Evolutionary conservation across 1,140 invertebrate genomes (phyloP).

Genomic region (Heliconius melpomene): DNA sequence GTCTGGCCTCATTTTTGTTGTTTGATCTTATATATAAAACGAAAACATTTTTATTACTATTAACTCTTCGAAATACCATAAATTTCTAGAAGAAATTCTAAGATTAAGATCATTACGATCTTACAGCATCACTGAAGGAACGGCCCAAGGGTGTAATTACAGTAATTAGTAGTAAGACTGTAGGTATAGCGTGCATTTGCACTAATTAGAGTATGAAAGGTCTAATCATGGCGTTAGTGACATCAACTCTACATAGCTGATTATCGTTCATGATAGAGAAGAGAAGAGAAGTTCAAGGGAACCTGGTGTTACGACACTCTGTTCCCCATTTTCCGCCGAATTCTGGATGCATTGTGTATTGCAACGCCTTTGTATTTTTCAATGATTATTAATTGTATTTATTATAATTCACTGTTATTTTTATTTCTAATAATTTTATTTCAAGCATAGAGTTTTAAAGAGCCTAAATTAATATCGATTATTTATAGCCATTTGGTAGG

Average conservation of each 20-base stretch:
- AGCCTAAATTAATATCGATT: too few relatives aligned
- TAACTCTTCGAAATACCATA: not conserved
- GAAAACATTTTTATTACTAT: too few relatives aligned
- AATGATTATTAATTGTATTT: too few relatives aligned
- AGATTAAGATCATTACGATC: constrained; percentile 5
- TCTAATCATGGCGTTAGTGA: not conserved
- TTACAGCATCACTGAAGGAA: not conserved
- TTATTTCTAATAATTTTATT: too few relatives aligned
- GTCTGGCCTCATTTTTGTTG: too few relatives aligned
- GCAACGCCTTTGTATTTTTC: too few relatives aligned
- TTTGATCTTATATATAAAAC: too few relatives aligned
- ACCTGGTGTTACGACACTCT: not conserved
- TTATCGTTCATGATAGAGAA: not conserved
- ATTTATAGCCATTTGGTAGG: too few relatives aligned
- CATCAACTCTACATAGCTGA: not conserved
- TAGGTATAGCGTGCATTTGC: constrained; percentile 5
- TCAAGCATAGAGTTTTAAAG: too few relatives aligned
- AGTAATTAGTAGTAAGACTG: constrained; percentile 1
- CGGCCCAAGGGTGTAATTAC: constrained; percentile 13
- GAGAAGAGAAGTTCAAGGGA: not conserved
- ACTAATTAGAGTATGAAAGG: constrained; percentile 8
- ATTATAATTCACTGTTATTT: too few relatives aligned
- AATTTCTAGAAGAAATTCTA: not conserved
- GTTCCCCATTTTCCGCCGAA: too few relatives aligned
- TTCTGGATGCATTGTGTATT: too few relatives aligned